Evolutionary conservation across 2,113 vertebrate genomes (phyloP).

Genomic region (Petaurus breviceps): DNA sequence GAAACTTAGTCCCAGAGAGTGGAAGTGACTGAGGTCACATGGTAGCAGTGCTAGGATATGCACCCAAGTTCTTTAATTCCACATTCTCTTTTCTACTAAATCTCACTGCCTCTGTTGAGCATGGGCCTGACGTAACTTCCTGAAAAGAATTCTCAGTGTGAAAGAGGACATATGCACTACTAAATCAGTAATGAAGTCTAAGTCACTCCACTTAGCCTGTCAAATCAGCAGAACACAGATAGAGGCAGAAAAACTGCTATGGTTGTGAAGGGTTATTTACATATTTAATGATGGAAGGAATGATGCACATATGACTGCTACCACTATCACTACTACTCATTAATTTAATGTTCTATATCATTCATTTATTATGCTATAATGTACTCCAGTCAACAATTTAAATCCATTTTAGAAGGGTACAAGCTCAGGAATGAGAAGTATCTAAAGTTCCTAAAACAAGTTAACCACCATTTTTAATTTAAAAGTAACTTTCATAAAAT

Average conservation of each 20-base stretch:
- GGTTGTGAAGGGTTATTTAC: background rate
- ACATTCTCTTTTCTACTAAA: background rate
- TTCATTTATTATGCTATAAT: background rate
- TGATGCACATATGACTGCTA: background rate
- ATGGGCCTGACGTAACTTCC: background rate
- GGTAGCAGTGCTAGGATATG: background rate
- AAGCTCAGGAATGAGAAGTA: constrained; percentile 9
- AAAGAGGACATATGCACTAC: constrained; percentile 15
- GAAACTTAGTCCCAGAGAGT: background rate
- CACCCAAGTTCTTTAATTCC: background rate
- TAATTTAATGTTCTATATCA: constrained; percentile 14
- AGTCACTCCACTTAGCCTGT: constrained; percentile 22
- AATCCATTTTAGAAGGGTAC: constrained; percentile 5
- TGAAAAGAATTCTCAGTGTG: constrained; percentile 10
- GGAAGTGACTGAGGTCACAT: background rate
- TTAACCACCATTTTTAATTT: constrained; percentile 19
- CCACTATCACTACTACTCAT: background rate
- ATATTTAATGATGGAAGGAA: background rate
- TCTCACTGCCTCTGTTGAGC: background rate
- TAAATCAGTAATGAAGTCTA: constrained; percentile 22
- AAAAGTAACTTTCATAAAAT: background rate
- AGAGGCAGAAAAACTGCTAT: constrained; percentile 5
- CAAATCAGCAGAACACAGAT: background rate
- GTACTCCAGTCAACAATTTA: constrained; percentile 20
- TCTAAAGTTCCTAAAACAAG: constrained; percentile 25